A percentile compares a stretch with the other conserved stretches of the same genome.
Conservation (phyloP, 1,140 invertebrate genomes). For the Caenorhabditis elegans region WBcel235 BX284604.4:12406001-12406500, state of each 20-base stretch:
- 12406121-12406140: conserved; percentile 88
- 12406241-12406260: conserved; percentile 78
- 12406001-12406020: conserved; percentile 87
- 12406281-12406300: conserved; percentile 86
- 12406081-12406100: too few species aligned
- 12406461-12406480: conserved; percentile 55
- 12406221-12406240: conserved; percentile 40
- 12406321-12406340: conserved; percentile 82
- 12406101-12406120: conserved; percentile 45
- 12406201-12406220: conserved; percentile 24
- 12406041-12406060: conserved; percentile 95
- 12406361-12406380: conserved; percentile 97
- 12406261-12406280: conserved; percentile 95
- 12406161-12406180: conserved; percentile 29
- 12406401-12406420: conserved; percentile 95
- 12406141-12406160: conserved; percentile 83
- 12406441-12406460: conserved; percentile 57
- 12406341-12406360: conserved; percentile 93
- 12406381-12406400: conserved; percentile 91
- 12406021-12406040: conserved; percentile 76
- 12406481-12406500: conserved; percentile 79
- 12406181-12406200: conserved; percentile 45
- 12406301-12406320: conserved; percentile 79
- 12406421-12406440: conserved; percentile 74
- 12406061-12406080: conserved; percentile 69